Evolutionary conservation across 2,113 vertebrate species (phyloP), one percentile per base, ranked within the genome.

Genomic region (Petrocephalus zakoni): DNA sequence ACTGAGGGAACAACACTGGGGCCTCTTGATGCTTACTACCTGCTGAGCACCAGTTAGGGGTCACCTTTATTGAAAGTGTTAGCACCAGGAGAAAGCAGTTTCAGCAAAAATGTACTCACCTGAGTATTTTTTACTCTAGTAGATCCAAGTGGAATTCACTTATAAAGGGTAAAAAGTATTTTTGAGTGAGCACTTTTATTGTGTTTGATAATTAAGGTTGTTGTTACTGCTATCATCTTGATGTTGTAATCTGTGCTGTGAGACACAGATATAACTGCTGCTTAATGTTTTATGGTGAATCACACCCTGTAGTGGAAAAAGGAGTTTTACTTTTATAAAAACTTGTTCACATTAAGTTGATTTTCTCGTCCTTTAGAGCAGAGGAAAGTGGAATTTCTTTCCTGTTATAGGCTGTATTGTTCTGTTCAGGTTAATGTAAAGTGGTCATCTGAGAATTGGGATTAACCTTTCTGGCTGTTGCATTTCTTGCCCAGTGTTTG

Each of bases 1-100:
- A 46, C 87, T 87, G 90, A 29, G 34, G 88, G 89, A 47, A 88
- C 91, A 91, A 78, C 7, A 61, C 78, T 87, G 72, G 75, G 29
- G 3, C 47, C 47, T 49, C 53, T 88, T 91, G 87, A n/a, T 34
- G 2, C 29, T 34, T 34, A n/a, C 22, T 4, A 29, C 46, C 47
- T 53, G n/a, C n/a, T 88, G 56, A 17, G 42, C 42, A 55, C 34
- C 11, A 37, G 29, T 37, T 75, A 75, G 72, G 15, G 17, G 13
- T 42, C 15, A 75, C 72, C 29, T 75, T 42, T 42, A 75, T 75
- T 78, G n/a, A 78, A 68, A 42, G 58, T 49, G 51, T 88, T 88
- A 53, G 61, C 61, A 25, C 47, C 13, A 4, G 68, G 21, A 13
- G 49, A 7, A 34, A 29, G 25, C 49, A 78, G 25, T 81, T 52